Conservation (phyloP, 2,888 invertebrate genomes). For the Amaurobius ferox region DNA sequence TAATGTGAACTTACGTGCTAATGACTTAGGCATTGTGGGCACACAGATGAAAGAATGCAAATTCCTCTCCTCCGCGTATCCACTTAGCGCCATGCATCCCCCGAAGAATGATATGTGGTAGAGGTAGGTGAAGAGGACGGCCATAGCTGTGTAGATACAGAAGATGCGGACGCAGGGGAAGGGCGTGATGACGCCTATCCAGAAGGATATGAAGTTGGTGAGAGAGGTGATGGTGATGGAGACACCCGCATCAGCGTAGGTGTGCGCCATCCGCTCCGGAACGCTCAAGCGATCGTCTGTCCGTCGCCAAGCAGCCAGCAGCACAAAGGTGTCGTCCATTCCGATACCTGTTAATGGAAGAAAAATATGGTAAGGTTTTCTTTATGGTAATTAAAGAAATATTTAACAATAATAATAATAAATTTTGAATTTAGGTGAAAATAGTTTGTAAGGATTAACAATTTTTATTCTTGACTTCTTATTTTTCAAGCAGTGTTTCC, state of each 20-base stretch:
- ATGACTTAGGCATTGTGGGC: constrained; percentile 89
- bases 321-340: constrained; percentile 96
- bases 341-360: constrained; percentile 89
- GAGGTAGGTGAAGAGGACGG: constrained; percentile 91
- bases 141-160: constrained; percentile 95
- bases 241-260: constrained; percentile 94
- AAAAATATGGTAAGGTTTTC: no score
- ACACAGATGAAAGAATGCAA: constrained; percentile 85
- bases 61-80: constrained; percentile 92
- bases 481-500: no score
- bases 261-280: constrained; percentile 90
- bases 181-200: constrained; percentile 87
- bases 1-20: constrained; percentile 89
- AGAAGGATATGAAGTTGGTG: constrained; percentile 82
- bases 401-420: no score
- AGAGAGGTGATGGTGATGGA: constrained; percentile 96
- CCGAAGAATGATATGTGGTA: constrained; percentile 96
- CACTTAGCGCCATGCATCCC: constrained; percentile 92
- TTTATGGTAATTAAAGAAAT: no score
- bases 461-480: no score
- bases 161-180: constrained; percentile 95
- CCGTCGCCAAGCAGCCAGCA: constrained; percentile 95
- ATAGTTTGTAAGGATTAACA: no score
- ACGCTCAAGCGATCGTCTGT: constrained; percentile 85
- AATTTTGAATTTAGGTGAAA: no score